phyloP scores from a whole-genome alignment of 30 jellyfish, hydroid and myxozoan genomes.

The Hydractinia symbiolongicarpus region DNA sequence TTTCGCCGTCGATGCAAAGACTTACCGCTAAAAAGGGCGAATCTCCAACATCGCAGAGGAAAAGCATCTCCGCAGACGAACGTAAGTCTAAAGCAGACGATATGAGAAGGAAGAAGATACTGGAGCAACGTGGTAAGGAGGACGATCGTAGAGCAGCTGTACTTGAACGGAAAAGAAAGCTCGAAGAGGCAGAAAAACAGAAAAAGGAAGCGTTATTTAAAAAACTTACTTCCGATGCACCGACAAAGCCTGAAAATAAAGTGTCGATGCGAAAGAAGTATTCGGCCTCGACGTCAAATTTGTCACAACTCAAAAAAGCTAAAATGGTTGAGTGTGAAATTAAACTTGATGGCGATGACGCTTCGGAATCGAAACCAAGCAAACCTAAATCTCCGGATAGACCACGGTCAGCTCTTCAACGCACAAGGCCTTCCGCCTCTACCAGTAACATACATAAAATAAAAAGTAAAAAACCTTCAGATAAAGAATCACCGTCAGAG shows the following conservation, averaged over 20 bases:
- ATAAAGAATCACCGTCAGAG: background rate
- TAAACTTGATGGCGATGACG: background rate
- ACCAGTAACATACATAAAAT: conserved; percentile 9
- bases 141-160: conserved; percentile 42
- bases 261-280: conserved; percentile 8
- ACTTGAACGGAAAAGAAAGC: conserved; percentile 31
- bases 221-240: conserved; percentile 18
- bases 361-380: background rate
- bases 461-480: background rate
- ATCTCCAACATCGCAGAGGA: conserved; percentile 13
- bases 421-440: conserved; percentile 30
- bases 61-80: conserved; percentile 13
- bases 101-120: conserved; percentile 12
- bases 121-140: conserved; percentile 17
- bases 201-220: conserved; percentile 34
- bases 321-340: conserved; percentile 24
- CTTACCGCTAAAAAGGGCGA: conserved; percentile 27
- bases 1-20: conserved; percentile 32
- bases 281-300: conserved; percentile 34
- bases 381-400: conserved; percentile 19
- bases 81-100: conserved; percentile 27
- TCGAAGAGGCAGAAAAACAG: conserved; percentile 28
- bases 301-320: conserved; percentile 22
- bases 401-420: conserved; percentile 7
- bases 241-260: conserved; percentile 9